Evolutionary conservation across 2,113 vertebrate genomes (phyloP), one percentile per base, ranked within the genome.

Genomic region (Pluvianellus socialis): DNA sequence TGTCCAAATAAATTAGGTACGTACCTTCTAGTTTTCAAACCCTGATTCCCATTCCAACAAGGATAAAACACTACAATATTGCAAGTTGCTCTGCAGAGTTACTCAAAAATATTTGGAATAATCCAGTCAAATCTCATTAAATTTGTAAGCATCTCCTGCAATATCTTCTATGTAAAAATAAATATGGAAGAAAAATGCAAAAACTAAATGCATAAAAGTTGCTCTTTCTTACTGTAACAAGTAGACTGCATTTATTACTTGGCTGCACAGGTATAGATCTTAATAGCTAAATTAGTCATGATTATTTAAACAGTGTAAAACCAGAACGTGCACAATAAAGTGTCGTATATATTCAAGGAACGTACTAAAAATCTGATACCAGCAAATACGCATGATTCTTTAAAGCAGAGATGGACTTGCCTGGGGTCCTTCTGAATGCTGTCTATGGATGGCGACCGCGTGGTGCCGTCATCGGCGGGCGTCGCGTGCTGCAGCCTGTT

Each of bases 361-460:
- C 2, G 71, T 16, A 17, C 49, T 75, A 53, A 52, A 55, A 50
- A 35, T 4, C 22, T 33, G 15, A 18, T 26, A 21, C 26, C 9
- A 4, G 24, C 30, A 59, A 61, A 11, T 4, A 1, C 0, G 7
- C 1, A 10, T 13, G 38, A 18, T 30, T 22, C 22, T 38, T 8
- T 35, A 79, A 33, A 47, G 42, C 66, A 38, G 7, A 44, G 9
- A 2, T 6, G 35, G 67, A 98, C 98, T 97, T 98, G 98, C 99
- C 99, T 99, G 94, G 99, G 99, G 97, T 99, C 99, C 53, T 99
- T 99, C 97, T 99, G 99, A 81, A 99, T 99, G 98, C 99, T 99
- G 98, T 99, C 99, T 94, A 99, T 99, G 59, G 99, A 99, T 1
- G 99, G 99, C 2, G 99, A 99, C 56, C 99, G 98, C 0, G 99